Evolutionary conservation across 2,888 invertebrate species (phyloP), one percentile per base, ranked within the genome.

Genomic region (Apodemia zela): DNA sequence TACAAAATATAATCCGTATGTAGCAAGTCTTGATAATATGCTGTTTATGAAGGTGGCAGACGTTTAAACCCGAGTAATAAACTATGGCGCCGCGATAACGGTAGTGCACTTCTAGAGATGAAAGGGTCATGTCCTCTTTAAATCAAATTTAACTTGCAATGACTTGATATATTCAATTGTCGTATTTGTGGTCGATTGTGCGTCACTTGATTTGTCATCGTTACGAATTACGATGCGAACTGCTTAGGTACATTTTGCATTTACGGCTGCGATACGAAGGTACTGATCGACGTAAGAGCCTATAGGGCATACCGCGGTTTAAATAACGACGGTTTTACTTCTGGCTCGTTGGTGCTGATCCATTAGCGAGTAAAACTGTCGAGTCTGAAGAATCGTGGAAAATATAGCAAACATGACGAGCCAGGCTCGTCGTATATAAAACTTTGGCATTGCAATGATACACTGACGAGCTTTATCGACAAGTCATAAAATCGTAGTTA

Each of bases 151-250:
- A 66, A 59, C 66, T 62, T 57, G 61, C 59, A 58, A 57, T 61
- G 58, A 68, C 66, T 66, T 69, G 72, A 64, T 54, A 51, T 21
- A 76, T 75, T 77, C 70, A 76, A 76, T 75, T 77, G 71, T 65
- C 67, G 69, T 66, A 51, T 51, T 54, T 54, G 29, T 29, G 15
- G 25, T 54, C 15, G 54, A 25, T 54, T 54, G 54, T 54, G 54
- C 54, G 54, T 54, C 25, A 54, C 54, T 54, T 54, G 51, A 25
- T 51, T 21, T 51, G 15, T 54, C 54, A 25, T 54, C 25, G 15
- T 29, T 45, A 45, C 29, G 29, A 47, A 45, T 61, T 42, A 29
- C 57, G 13, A 58, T 62, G 45, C 18, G 33, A 58, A 62, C 35
- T 29, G 49, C 33, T 21, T 35, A 25, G 29, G 47, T n/a, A 42